Evolutionary conservation across 2,888 invertebrate genomes (phyloP), one percentile per base, ranked within the genome.

Genomic region (Harmothoe impar): DNA sequence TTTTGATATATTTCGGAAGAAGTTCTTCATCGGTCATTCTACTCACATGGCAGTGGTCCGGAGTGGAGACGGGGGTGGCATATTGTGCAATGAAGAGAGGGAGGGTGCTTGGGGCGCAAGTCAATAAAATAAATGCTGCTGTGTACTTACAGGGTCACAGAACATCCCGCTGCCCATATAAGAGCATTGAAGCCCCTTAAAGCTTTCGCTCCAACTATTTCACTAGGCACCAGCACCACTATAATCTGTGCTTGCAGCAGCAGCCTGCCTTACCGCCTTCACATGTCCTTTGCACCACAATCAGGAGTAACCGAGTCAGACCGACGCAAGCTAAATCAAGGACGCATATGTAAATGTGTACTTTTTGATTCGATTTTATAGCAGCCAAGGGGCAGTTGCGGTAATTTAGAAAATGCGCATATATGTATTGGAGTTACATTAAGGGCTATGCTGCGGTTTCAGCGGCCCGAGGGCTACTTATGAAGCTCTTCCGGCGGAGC

Each of bases 1-100:
- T 68, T n/a, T n/a, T 68, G 68, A 68, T 68, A 68, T 68, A 68
- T 68, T 12, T 68, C 68, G 68, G 68, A 68, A 68, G 68, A 68
- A 68, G 68, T 68, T 68, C n/a, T 72, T 31, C 29, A 72, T 72
- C 31, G 5, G 72, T 72, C 72, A 72, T 72, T 72, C 29, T 29
- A n/a, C 29, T n/a, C 72, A 29, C 72, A 72, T 15, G n/a, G 20
- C 72, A 72, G 72, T 31, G 25, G 72, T 72, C 29, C 7, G 25
- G 72, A 7, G 72, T 72, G 31, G 72, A 3, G 62, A 62, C n/a
- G 62, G 62, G 62, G n/a, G 20, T 12, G 62, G 62, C 43, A 62
- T n/a, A n/a, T n/a, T 20, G n/a, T n/a, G 62, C 62, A n/a, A n/a
- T 62, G 62, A 62, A 62, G n/a, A 15, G 31, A 72, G 25, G 72